These are phyloP conservation scores for Crax fasciolata DNA, from an alignment of 2,797 vertebrate genomes.

Conservation along the genomic window DNA sequence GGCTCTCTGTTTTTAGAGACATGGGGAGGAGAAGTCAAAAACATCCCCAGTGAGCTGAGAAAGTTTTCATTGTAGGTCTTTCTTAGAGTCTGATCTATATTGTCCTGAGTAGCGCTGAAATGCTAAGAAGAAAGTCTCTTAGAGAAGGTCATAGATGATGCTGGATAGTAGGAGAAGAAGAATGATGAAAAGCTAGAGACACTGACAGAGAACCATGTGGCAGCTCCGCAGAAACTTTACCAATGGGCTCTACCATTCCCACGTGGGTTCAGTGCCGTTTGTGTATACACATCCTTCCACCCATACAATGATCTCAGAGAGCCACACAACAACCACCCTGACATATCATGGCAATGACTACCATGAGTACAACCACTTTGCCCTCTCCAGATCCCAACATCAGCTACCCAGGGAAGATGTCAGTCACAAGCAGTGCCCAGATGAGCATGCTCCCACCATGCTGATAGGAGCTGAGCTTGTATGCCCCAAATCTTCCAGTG, in stretches of 20 bases:
- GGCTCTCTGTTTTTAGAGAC: constrained; percentile 60
- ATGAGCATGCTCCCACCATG: fast-evolving
- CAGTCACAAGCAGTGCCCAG: neutral
- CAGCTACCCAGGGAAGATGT: neutral
- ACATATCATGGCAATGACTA: neutral
- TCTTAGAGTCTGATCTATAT: neutral
- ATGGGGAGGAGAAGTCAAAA: constrained; percentile 54
- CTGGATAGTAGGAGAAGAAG: neutral
- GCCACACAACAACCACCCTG: neutral
- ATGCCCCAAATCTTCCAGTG: neutral
- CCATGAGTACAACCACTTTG: neutral
- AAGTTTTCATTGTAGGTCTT: neutral
- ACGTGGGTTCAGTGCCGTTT: neutral
- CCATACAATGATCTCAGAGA: neutral
- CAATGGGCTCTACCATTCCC: neutral
- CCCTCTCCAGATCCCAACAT: neutral
- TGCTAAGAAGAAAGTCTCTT: neutral
- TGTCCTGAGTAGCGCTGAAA: neutral
- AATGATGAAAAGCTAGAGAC: neutral
- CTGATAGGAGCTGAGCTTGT: neutral
- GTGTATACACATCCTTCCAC: fast-evolving
- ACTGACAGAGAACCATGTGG: fast-evolving
- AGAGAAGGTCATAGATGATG: neutral
- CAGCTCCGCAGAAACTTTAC: neutral
- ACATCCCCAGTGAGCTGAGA: constrained; percentile 43